Conservation (phyloP, 1,140 invertebrate genomes). For the Cyrtorhinus lividipennis region DNA sequence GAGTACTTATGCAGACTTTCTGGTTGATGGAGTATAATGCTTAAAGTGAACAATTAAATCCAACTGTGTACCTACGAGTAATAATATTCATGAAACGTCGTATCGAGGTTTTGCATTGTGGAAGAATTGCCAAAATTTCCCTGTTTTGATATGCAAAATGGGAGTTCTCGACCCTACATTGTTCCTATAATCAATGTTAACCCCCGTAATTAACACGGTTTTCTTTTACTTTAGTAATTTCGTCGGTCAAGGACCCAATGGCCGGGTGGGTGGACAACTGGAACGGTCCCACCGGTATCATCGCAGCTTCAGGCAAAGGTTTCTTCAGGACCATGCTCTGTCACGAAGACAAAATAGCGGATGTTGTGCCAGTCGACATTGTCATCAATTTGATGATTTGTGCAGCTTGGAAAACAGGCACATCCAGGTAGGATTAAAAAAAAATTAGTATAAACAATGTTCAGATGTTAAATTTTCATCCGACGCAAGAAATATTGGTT, state of each 20-base stretch:
- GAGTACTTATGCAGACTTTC: conserved; percentile 25
- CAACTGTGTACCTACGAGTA: too few species aligned
- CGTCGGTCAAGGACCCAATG: conserved; percentile 45
- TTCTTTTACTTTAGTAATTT: conserved; percentile 40
- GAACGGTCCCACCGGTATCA: conserved; percentile 72
- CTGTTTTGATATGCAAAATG: too few species aligned
- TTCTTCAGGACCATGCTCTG: conserved; percentile 56
- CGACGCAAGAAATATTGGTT: too few species aligned
- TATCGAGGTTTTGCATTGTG: too few species aligned
- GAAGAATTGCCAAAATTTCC: too few species aligned
- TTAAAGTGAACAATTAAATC: too few species aligned
- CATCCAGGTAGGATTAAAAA: conserved; percentile 36
- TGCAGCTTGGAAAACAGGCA: conserved; percentile 54
- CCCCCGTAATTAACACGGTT: background rate
- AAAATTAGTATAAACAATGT: too few species aligned
- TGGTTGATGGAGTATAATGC: background rate
- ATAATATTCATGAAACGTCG: too few species aligned
- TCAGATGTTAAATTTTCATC: too few species aligned
- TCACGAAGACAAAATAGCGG: conserved; percentile 44
- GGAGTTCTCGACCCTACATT: too few species aligned
- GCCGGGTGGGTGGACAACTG: conserved; percentile 88
- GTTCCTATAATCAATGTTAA: too few species aligned
- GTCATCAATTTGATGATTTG: conserved; percentile 67
- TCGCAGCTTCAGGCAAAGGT: conserved; percentile 64
- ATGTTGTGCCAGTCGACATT: conserved; percentile 77